Evolutionary conservation across 2,113 vertebrate species (phyloP), one percentile per base, ranked within the genome.

Genomic region (Melozone crissalis): DNA sequence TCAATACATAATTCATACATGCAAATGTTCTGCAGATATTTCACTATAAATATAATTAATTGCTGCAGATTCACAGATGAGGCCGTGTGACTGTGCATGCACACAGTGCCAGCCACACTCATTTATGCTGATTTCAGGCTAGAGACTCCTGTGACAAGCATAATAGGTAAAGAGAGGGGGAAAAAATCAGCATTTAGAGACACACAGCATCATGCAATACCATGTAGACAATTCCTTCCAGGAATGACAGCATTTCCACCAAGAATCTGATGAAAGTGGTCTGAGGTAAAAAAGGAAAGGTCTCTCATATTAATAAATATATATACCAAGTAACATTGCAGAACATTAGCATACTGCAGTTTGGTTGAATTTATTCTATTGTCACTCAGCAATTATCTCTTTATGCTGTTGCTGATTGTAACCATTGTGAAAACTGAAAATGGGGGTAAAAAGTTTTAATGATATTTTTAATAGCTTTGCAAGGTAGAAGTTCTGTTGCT

Each of bases 111-210:
- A 97, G 96, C 76, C 97, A 97, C 95, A 82, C 95, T 98, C 95
- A 89, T 97, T 98, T 97, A 96, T 97, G 95, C 54, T 97, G 95
- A 97, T 97, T 95, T 96, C 95, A 97, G 95, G 96, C 93, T 97
- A 80, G 81, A 97, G 95, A 92, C 87, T 95, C 96, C 91, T 95
- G 89, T 95, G 88, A 95, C 92, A 97, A 93, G 90, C 93, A 35
- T 92, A 97, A 94, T 95, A 95, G 95, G 89, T 81, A 77, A 65
- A 67, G 51, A 68, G 69, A 77, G 84, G 6, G 6, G 2, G 8
- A 11, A 58, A 65, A 93, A 95, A 90, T 93, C 97, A 87, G 72
- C 39, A 10, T 97, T 97, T 96, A 79, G 96, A 97, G 94, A 81
- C 41, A 78, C 59, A 90, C 13, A 86, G 84, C 91, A 59, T 94